Percentiles rank a stretch among this genome's conserved stretches.
Evolutionary conservation across 2,888 invertebrate species (phyloP).

Genomic region (Stenichneumon culpator): DNA sequence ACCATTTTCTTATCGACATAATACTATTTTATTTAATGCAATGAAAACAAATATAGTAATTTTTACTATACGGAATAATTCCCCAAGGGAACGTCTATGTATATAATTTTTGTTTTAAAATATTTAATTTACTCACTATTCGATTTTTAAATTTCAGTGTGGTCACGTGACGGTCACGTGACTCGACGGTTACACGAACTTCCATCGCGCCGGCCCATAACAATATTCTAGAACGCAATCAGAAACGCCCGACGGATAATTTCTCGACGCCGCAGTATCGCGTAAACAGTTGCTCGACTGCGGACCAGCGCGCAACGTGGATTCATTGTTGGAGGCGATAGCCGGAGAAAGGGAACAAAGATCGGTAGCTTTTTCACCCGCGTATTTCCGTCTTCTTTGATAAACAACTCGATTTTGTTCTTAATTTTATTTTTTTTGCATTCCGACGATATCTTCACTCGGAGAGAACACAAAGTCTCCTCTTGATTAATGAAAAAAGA

Average conservation of each 20-base stretch:
- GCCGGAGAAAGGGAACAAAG: conserved; percentile 47
- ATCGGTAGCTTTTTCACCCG: conserved; percentile 12
- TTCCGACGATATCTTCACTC: conserved; percentile 40
- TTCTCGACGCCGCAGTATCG: not conserved
- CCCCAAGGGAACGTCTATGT: too few species aligned
- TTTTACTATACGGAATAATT: too few species aligned
- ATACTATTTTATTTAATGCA: too few species aligned
- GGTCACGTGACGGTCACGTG: too few species aligned
- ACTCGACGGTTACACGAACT: too few species aligned
- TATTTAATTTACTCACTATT: too few species aligned
- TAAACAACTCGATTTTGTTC: conserved; percentile 21
- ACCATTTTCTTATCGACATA: too few species aligned
- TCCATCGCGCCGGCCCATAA: too few species aligned
- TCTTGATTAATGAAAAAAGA: not conserved
- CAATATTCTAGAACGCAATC: conserved; percentile 6
- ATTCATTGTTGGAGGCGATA: conserved; percentile 22
- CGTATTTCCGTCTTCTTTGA: conserved; percentile 38
- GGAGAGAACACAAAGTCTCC: conserved; percentile 20
- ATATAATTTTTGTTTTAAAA: too few species aligned
- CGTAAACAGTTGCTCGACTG: conserved; percentile 28
- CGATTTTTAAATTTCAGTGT: too few species aligned
- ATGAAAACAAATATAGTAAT: too few species aligned
- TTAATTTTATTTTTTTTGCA: not conserved
- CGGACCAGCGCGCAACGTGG: conserved; percentile 7
- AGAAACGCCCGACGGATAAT: conserved; percentile 25